Evolutionary conservation across 2,888 invertebrate genomes (phyloP), one percentile per base, ranked within the genome.

Genomic region (Cheilosia scutellata): DNA sequence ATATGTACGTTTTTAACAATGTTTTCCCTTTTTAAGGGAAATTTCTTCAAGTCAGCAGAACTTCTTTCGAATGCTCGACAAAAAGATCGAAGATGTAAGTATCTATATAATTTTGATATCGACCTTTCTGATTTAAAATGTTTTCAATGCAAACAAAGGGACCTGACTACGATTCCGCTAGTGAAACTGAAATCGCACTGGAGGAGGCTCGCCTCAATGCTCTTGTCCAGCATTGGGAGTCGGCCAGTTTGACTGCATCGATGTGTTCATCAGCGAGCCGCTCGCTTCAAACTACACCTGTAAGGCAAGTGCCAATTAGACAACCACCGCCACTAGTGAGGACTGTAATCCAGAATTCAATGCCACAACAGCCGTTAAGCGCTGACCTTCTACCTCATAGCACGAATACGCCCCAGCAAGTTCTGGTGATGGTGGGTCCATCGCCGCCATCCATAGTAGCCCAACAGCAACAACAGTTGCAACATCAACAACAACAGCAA

Each of bases 1-100:
- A 68, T 76, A 55, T 71, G 49, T 74, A 58, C 60, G 40, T 82
- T 74, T 68, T 68, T 77, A 82, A 68, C 66, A 78, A 87, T 66
- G 74, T 74, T 78, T 72, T 77, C 76, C 82, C 82, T 87, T 78
- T 87, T 95, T 65, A 95, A 97, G 97, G 92, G 97, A 97, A 94
- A 95, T 97, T 91, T 97, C 97, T 83, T 95, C 95, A 87, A 98
- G 98, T 92, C 98, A 98, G 93, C 95, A 96, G 91, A 97, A 98
- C 91, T 98, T 98, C 93, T 98, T 98, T 94, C 96, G 95, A 92
- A 97, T 97, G 96, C 94, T 98, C 89, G 98, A 98, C 91, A 97
- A 97, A 89, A 97, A 97, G 94, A 97, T 98, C 90, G 96, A 97
- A 92, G 96, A 95, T 93, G 97, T 97, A 93, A 94, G 94, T 93